A percentile compares a stretch with the other conserved stretches of the same genome.
phyloP scores from a whole-genome alignment of 2,888 invertebrate species.

The Hydraecia micacea region DNA sequence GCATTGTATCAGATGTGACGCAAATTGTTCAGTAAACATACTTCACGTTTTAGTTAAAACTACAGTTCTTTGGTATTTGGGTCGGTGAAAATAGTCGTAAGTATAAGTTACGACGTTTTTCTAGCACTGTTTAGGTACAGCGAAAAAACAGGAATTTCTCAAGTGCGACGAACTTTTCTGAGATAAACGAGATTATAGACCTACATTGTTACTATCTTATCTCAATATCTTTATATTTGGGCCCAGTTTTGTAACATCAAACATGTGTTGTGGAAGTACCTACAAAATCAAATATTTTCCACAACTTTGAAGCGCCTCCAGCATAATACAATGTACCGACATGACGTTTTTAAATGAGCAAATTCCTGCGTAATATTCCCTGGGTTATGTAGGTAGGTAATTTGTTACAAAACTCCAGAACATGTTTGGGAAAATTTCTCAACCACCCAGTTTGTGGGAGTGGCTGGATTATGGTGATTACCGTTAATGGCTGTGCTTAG shows the following conservation, averaged over 20 bases:
- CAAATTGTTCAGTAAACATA: conserved; percentile 50
- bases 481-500: conserved; percentile 51
- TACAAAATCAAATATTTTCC: conserved; percentile 7
- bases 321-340: conserved; percentile 22
- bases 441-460: conserved; percentile 29
- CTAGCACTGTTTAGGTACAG: background rate
- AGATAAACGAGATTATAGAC: conserved; percentile 30
- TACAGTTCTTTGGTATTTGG: conserved; percentile 44
- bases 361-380: conserved; percentile 50
- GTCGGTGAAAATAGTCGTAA: conserved; percentile 13
- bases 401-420: conserved; percentile 62
- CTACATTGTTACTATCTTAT: conserved; percentile 46
- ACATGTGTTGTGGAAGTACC: conserved; percentile 5
- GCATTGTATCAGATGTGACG: conserved; percentile 73
- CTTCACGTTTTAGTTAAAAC: conserved; percentile 24
- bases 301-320: background rate
- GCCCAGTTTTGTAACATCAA: conserved; percentile 30
- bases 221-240: conserved; percentile 32
- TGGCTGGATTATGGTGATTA: conserved; percentile 55
- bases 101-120: background rate
- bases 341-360: conserved; percentile 47
- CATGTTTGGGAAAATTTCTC: conserved; percentile 53
- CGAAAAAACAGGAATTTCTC: background rate
- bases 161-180: conserved; percentile 16
- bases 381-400: conserved; percentile 45